A percentile compares a stretch with the other conserved stretches of the same genome.
phyloP scores from a whole-genome alignment of 2,888 invertebrate genomes.

The Glyphotaelius pellucidus region DNA sequence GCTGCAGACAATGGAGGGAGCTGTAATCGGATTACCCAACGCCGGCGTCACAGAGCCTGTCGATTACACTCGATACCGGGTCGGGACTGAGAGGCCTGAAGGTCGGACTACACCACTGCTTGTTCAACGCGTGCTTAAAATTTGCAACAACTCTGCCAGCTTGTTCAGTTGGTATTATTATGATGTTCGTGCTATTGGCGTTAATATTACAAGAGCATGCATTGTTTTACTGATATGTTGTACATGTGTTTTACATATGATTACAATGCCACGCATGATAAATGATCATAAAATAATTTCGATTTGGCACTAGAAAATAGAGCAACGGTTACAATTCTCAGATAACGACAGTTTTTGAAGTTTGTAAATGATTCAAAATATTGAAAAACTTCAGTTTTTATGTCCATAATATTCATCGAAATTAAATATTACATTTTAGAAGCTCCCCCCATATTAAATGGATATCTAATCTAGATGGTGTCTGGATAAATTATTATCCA shows the following conservation, averaged over 20 bases:
- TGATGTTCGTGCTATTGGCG: background rate
- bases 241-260: background rate
- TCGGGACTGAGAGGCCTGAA: background rate
- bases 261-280: no score
- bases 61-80: conserved; percentile 52
- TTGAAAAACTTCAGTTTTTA: background rate
- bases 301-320: no score
- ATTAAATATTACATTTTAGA: background rate
- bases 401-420: background rate
- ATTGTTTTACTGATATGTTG: background rate
- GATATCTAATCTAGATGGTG: no score
- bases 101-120: background rate
- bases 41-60: conserved; percentile 56
- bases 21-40: conserved; percentile 58
- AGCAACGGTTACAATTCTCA: no score
- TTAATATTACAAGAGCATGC: background rate
- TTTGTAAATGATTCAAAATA: background rate
- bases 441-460: background rate
- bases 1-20: conserved; percentile 34
- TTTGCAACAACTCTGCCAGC: background rate
- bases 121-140: conserved; percentile 17
- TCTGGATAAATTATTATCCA: no score
- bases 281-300: no score
- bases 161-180: background rate
- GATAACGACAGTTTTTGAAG: no score